Evolutionary conservation across 2,797 vertebrate species (phyloP).

Genomic region (Macroramphosus scolopax): DNA sequence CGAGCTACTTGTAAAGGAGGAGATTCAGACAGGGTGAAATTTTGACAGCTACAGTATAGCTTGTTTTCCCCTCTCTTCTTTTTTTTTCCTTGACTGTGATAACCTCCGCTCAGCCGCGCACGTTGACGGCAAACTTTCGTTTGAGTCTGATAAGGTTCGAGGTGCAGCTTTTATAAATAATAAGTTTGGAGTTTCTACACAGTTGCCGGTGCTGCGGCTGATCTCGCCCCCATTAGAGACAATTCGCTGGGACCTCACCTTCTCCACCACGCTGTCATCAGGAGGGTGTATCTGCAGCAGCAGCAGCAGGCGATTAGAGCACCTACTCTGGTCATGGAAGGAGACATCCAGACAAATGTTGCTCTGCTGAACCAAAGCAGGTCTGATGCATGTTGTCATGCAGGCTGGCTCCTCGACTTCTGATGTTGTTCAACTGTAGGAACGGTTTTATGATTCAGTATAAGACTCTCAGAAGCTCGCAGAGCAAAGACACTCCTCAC

Average conservation of each 20-base stretch:
- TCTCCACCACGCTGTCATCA: slow-evolving; percentile 69
- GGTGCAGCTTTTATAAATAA: slow-evolving; percentile 75
- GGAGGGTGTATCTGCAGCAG: slow-evolving; percentile 39
- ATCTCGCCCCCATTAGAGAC: slow-evolving; percentile 72
- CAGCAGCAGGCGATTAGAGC: slow-evolving; percentile 61
- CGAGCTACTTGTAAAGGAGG: slow-evolving; percentile 64
- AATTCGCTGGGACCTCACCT: slow-evolving; percentile 79
- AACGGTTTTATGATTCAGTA: slow-evolving; percentile 28
- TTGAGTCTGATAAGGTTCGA: slow-evolving; percentile 69
- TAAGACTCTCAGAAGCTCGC: slow-evolving; percentile 17
- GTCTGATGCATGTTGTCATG: slow-evolving; percentile 61
- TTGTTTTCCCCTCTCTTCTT: slow-evolving; percentile 58
- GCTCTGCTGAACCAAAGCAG: slow-evolving; percentile 57
- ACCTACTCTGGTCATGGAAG: slow-evolving; percentile 65
- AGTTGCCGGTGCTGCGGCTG: slow-evolving; percentile 64
- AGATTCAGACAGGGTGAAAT: slow-evolving; percentile 70
- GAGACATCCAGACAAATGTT: slow-evolving; percentile 72
- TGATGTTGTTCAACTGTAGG: slow-evolving; percentile 48
- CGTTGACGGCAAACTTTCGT: slow-evolving; percentile 53
- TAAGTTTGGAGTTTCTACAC: slow-evolving; percentile 69
- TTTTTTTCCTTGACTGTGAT: slow-evolving; percentile 62
- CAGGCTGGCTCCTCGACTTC: slow-evolving; percentile 55
- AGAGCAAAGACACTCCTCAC: slow-evolving; percentile 2
- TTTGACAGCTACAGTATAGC: slow-evolving; percentile 79
- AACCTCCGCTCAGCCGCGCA: slow-evolving; percentile 59